Evolutionary conservation across 2,797 vertebrate species (phyloP), one percentile per base, ranked within the genome.

Genomic region (Hypotaenidia okinawae): DNA sequence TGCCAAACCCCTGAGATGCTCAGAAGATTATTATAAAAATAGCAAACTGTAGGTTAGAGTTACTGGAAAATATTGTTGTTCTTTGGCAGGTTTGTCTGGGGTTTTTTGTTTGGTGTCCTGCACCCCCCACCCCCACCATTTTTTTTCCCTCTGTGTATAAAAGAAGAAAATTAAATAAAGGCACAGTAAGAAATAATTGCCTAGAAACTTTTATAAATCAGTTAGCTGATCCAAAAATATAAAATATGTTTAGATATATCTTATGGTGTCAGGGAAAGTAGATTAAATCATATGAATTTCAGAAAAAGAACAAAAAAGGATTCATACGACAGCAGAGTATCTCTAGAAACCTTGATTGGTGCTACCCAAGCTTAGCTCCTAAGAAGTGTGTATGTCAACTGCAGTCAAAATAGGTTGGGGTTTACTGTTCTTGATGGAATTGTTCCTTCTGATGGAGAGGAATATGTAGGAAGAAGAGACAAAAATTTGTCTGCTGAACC

Each of bases 351-450:
- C 37, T 19, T 55, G 8, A 5, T 62, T 66, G 16, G 16, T 58
- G 16, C 9, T 67, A 30, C 21, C 8, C 4, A 51, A 18, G 27
- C 3, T 70, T 63, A 59, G 21, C 5, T 85, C 33, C n/a, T 76
- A 37, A 33, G 6, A 37, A 33, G 6, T 32, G 2, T 3, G 3
- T 16, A 2, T 54, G 41, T 27, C 18, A 55, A 7, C 3, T 16
- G 8, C 10, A 33, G 10, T 19, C 13, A 77, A 30, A 88, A 55
- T 51, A 63, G 6, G 5, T 11, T 35, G 13, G 3, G 7, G 4
- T 66, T 68, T 87, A 33, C 21, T 67, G 5, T 61, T 87, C 52
- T 22, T 10, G 61, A 67, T 17, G 57, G 19, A 63, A 10, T 15
- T 64, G 12, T 43, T 89, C n/a, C n/a, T n/a, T 41, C 9, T 49